A percentile compares a stretch with the other conserved stretches of the same genome.
Evolutionary conservation across 64 coral and sea anemone genomes (phyloP).

Genomic region (Orbicella faveolata): DNA sequence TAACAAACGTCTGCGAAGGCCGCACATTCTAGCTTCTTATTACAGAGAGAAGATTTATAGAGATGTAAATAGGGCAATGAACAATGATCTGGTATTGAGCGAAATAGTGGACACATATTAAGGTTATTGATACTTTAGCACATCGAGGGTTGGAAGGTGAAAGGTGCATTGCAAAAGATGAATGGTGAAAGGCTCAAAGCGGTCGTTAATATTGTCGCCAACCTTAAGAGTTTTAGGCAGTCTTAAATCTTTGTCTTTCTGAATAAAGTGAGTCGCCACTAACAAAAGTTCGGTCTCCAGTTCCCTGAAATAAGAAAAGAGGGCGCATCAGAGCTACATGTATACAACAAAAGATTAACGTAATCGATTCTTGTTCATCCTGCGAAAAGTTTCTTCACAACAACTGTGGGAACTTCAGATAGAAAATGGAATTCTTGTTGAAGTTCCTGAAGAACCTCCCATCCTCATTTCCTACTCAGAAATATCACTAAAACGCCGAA

Average conservation of each 20-base stretch:
- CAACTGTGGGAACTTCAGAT: too few species aligned
- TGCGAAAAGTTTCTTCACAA: neutral
- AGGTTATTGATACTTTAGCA: neutral
- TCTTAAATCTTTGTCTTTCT: constrained; percentile 84
- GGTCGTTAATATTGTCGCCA: neutral
- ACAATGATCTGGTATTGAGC: neutral
- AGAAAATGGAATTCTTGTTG: too few species aligned
- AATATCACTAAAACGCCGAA: too few species aligned
- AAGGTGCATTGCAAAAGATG: neutral
- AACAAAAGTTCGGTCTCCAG: constrained; percentile 91
- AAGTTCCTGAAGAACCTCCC: too few species aligned
- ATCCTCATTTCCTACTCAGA: too few species aligned
- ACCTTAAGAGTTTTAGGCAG: constrained; percentile 19
- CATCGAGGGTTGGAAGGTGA: neutral
- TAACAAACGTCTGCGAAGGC: neutral
- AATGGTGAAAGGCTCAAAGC: neutral
- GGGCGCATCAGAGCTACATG: neutral
- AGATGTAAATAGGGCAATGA: too few species aligned
- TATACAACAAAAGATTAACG: neutral
- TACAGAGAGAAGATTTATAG: neutral
- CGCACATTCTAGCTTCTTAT: neutral
- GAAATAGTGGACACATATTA: neutral
- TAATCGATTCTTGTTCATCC: neutral
- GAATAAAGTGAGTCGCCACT: constrained; percentile 84
- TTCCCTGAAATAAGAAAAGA: constrained; percentile 47